Evolutionary conservation across 2,113 vertebrate species (phyloP), one percentile per base, ranked within the genome.

Genomic region (Gadus chalcogrammus): DNA sequence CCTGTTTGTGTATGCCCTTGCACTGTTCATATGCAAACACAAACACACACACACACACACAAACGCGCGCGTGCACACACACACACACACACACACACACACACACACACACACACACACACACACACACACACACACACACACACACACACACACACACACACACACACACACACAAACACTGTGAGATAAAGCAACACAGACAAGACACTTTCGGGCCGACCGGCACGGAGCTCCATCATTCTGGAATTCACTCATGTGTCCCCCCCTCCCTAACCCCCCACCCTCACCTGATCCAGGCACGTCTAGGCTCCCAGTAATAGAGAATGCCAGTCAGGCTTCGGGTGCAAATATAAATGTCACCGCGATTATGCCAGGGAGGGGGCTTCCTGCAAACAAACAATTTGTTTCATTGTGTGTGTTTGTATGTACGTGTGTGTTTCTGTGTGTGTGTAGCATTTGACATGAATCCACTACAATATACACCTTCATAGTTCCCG

Each of bases 341-440:
- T 81, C 83, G 88, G 83, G 82, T 87, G 79, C 74, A 82, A 86
- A 83, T 86, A 86, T 82, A 83, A 90, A 88, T 85, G 86, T 85
- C 84, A 87, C 68, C 61, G 79, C 83, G 83, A 88, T 90, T 89
- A 88, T 24, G 13, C 72, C 1, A 1, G 69, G 56, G 79, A 82
- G 70, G 82, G 64, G 4, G 16, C 75, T 69, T 76, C 31, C 79
- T 68, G 78, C 78, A 89, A 82, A 82, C 82, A 87, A 85, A 88
- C 74, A 77, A 66, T 28, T 27, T 48, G 65, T 55, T 24, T 60
- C 38, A 56, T 48, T 65, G 65, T 74, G 66, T 42, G 73, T 42
- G 18, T 56, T 42, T 62, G 52, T 55, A 38, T 55, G 69, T 68
- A 75, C 38, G 12, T 68, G 65, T 35, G n/a, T 82, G 24, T 24